These are phyloP conservation scores for Colistium nudipinnis DNA, from an alignment of 2,113 vertebrate species.

Conservation along the genomic window DNA sequence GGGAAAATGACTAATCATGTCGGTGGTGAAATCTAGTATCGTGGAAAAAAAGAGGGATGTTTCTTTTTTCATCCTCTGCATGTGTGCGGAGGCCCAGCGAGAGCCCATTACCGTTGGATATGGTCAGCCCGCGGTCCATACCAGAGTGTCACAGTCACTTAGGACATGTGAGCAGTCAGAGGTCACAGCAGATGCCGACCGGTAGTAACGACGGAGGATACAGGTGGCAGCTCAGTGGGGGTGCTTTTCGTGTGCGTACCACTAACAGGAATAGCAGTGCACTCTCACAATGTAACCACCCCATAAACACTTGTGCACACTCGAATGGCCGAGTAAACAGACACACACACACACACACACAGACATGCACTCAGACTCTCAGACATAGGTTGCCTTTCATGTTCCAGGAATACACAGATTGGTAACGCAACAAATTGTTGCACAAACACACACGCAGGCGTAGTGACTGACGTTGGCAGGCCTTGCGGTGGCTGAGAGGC, in stretches of 20 bases:
- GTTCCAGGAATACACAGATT: conserved; percentile 13
- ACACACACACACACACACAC: conserved; percentile 11
- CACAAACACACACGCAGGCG: conserved; percentile 35
- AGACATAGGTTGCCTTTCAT: conserved; percentile 30
- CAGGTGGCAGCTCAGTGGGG: conserved; percentile 52
- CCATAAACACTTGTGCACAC: conserved; percentile 68
- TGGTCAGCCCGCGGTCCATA: conserved; percentile 56
- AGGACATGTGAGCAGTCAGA: conserved; percentile 77
- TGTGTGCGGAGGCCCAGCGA: conserved; percentile 23
- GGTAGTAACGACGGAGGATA: conserved; percentile 54
- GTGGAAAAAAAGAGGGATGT: conserved; percentile 15
- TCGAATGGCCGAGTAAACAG: neutral
- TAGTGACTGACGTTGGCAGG: conserved; percentile 87
- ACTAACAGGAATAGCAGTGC: conserved; percentile 63
- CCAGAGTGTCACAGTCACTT: conserved; percentile 66
- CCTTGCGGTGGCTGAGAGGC: conserved; percentile 82
- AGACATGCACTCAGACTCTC: neutral
- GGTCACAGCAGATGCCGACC: conserved; percentile 70
- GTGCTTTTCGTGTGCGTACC: conserved; percentile 9
- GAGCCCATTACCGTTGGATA: conserved; percentile 55
- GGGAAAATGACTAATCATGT: conserved; percentile 40
- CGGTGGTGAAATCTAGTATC: conserved; percentile 7
- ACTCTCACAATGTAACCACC: conserved; percentile 69
- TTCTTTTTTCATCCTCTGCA: neutral
- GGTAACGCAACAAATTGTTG: neutral